Evolutionary conservation across 1,140 invertebrate genomes (phyloP).

Genomic region (Argopecten irradians): DNA sequence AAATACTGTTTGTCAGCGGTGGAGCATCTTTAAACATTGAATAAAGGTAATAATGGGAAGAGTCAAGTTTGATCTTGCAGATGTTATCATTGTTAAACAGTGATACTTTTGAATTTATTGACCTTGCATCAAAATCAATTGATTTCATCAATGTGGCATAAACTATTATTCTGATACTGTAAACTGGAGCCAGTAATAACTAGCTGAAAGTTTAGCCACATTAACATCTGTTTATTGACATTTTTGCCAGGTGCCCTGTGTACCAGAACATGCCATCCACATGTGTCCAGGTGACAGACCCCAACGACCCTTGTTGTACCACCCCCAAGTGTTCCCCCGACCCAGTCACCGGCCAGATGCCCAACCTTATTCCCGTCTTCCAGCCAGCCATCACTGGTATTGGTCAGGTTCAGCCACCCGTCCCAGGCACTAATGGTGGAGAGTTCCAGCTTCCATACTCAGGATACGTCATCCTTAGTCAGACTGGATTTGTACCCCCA

Average conservation of each 20-base stretch:
- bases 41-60: no score
- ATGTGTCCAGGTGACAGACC: constrained; percentile 53
- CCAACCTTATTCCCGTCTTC: constrained; percentile 44
- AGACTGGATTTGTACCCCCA: constrained; percentile 46
- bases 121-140: no score
- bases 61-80: no score
- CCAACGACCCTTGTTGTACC: constrained; percentile 56
- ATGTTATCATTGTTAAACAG: no score
- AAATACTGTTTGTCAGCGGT: no score
- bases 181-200: no score
- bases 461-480: constrained; percentile 43
- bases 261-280: constrained; percentile 45
- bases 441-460: constrained; percentile 40
- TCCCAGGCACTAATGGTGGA: constrained; percentile 19
- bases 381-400: constrained; percentile 3
- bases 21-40: no score
- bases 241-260: constrained; percentile 55
- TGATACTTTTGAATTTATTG: no score
- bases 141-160: no score
- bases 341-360: constrained; percentile 41
- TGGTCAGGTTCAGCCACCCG: constrained; percentile 43
- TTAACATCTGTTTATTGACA: no score
- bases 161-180: no score
- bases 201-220: no score
- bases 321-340: constrained; percentile 51